phyloP scores from a whole-genome alignment of 2,113 vertebrate species.

The Ictidomys tridecemlineatus region DNA sequence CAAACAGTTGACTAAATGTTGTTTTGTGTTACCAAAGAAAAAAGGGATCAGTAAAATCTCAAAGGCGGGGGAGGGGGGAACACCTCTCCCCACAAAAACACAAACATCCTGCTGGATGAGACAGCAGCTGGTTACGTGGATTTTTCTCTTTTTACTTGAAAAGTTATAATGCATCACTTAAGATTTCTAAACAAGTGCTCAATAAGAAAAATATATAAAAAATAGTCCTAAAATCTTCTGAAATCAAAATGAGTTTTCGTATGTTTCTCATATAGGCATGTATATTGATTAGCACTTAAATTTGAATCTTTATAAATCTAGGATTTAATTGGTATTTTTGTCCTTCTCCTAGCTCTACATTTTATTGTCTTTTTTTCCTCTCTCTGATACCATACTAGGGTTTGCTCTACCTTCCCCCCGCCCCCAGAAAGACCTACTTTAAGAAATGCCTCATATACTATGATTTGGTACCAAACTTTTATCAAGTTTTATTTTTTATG shows the following conservation, averaged over 20 bases:
- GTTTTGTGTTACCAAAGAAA: constrained; percentile 1
- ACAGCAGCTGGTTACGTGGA: neutral
- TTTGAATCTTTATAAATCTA: neutral
- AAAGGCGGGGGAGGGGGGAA: too few species aligned
- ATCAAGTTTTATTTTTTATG: neutral
- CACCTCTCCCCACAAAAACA: neutral
- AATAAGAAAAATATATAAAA: neutral
- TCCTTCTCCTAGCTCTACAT: neutral
- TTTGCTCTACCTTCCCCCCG: neutral
- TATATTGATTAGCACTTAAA: neutral
- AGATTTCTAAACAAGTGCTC: neutral
- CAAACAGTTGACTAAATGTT: constrained; percentile 10
- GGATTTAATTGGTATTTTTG: neutral
- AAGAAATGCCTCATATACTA: neutral
- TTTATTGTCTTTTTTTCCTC: neutral
- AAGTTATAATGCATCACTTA: neutral
- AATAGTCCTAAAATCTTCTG: neutral
- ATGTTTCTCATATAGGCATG: neutral
- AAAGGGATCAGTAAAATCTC: neutral
- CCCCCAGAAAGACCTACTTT: neutral
- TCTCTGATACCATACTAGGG: neutral
- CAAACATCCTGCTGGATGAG: neutral
- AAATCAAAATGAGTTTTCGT: neutral
- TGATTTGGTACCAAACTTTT: neutral
- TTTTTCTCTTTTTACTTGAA: neutral